Conservation (phyloP, 2,113 vertebrate species). For the Lipophrys pholis region DNA sequence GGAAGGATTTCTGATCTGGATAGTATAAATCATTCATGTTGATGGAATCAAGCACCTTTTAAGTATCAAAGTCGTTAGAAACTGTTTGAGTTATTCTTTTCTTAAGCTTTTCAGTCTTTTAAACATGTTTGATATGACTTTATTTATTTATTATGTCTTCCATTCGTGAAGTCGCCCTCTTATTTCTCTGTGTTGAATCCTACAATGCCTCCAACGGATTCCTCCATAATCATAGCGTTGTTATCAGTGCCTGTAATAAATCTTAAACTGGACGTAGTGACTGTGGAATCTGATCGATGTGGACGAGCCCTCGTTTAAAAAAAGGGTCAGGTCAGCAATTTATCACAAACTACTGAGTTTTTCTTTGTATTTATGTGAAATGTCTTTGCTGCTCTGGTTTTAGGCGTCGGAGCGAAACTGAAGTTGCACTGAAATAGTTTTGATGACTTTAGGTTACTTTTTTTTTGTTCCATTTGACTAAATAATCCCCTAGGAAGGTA, state of each 20-base stretch:
- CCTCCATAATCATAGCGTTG: conserved; percentile 17
- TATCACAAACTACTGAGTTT: conserved; percentile 3
- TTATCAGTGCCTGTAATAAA: conserved; percentile 66
- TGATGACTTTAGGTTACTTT: conserved; percentile 7
- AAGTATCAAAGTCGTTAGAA: conserved; percentile 4
- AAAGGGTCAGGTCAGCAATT: background rate
- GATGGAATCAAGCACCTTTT: conserved; percentile 50
- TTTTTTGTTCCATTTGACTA: conserved; percentile 2
- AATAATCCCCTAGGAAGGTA: background rate
- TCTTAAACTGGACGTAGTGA: conserved; percentile 22
- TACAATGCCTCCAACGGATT: conserved; percentile 24
- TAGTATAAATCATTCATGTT: conserved; percentile 33
- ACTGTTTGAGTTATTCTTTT: background rate
- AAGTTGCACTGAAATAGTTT: conserved; percentile 25
- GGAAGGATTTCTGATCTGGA: background rate
- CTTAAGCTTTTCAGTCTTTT: conserved; percentile 26
- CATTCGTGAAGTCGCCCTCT: conserved; percentile 21
- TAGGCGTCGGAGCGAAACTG: background rate
- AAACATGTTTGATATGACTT: conserved; percentile 10
- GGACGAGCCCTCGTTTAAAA: conserved; percentile 4
- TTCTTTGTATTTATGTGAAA: background rate
- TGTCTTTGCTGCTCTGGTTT: conserved; percentile 21
- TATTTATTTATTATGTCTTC: conserved; percentile 51
- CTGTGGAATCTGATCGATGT: conserved; percentile 21
- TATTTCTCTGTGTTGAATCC: conserved; percentile 21